Percentiles rank a stretch among this genome's conserved stretches.
Evolutionary conservation across 1,140 invertebrate species (phyloP).

Genomic region (Lerema accius): DNA sequence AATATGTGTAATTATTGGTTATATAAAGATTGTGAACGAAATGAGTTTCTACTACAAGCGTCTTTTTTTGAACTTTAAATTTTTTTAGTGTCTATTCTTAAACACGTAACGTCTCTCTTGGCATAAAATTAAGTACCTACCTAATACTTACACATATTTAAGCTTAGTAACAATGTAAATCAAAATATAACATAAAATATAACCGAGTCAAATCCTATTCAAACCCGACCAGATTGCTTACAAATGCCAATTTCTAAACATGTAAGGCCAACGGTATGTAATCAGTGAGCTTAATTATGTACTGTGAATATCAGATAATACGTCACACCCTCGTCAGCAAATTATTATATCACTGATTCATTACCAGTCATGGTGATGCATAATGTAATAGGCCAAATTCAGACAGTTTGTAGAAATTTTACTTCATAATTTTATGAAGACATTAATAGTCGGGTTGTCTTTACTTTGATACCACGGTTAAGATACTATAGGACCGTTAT

Average conservation of each 20-base stretch:
- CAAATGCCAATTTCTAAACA: neutral
- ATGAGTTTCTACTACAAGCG: too few relatives aligned
- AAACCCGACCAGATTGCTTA: neutral
- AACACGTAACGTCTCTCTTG: too few relatives aligned
- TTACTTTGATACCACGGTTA: too few relatives aligned
- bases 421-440: neutral
- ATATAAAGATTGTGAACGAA: too few relatives aligned
- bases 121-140: too few relatives aligned
- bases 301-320: constrained; percentile 6
- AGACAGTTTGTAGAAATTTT: neutral
- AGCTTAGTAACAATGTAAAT: too few relatives aligned
- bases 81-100: too few relatives aligned
- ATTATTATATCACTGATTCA: constrained; percentile 13
- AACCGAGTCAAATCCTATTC: neutral
- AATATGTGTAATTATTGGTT: too few relatives aligned
- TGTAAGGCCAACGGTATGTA: neutral
- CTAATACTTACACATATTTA: too few relatives aligned
- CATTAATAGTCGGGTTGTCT: too few relatives aligned
- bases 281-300: constrained; percentile 1
- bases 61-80: too few relatives aligned
- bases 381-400: constrained; percentile 5
- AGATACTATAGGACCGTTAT: too few relatives aligned
- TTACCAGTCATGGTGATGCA: constrained; percentile 15
- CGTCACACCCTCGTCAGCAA: constrained; percentile 12
- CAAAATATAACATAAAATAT: neutral